Base-by-base conservation (phyloP, 1,140 invertebrate species). In the Procambarus clarkii region DNA sequence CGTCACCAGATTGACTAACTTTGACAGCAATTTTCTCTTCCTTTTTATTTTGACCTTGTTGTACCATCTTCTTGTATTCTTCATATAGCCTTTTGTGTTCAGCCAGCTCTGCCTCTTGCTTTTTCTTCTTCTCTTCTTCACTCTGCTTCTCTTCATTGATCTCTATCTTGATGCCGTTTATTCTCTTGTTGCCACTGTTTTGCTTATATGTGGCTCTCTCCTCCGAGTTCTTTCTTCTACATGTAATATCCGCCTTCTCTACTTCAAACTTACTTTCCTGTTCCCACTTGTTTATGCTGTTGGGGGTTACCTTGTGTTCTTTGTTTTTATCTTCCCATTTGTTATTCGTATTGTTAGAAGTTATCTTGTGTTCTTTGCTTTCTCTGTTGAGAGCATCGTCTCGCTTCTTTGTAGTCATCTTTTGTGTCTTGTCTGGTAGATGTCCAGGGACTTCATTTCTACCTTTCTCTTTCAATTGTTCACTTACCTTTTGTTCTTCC, bases 61-160 rank as follows among this genome's bases (percentile, higher is more conserved):
- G 21, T 45, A 86, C 71, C 46, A 71, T 48, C 60, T 13, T 84
- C 18, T 58, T 45, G 60, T 84, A 84, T 48, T 84, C 82, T 84
- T 84, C 54, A 84, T 84, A 81, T 13, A 54, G 48, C 18, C 54
- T 81, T 45, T 54, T 81, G 54, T 81, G 79, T 45, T 81, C 79
- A 34, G 48, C 79, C 48, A 54, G n/a, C 8, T 81, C 79, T 15
- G 13, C 24, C 18, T 81, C 79, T 54, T 81, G 48, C 3, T 2
- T 50, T 81, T 81, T 54, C 24, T n/a, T 8, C 21, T 5, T 74
- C n/a, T 74, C 24, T 21, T 24, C 69, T 34, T 24, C 69, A 74
- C 24, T 34, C 24, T 74, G n/a, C 11, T 34, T 74, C 58, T 3
- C 46, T 81, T 24, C 11, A 44, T 9, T 50, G 48, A 2, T 81